A percentile compares a stretch with the other conserved stretches of the same genome.
These are phyloP conservation scores for Hiodon tergisus DNA, from an alignment of 2,113 vertebrate genomes.

Conservation along the genomic window DNA sequence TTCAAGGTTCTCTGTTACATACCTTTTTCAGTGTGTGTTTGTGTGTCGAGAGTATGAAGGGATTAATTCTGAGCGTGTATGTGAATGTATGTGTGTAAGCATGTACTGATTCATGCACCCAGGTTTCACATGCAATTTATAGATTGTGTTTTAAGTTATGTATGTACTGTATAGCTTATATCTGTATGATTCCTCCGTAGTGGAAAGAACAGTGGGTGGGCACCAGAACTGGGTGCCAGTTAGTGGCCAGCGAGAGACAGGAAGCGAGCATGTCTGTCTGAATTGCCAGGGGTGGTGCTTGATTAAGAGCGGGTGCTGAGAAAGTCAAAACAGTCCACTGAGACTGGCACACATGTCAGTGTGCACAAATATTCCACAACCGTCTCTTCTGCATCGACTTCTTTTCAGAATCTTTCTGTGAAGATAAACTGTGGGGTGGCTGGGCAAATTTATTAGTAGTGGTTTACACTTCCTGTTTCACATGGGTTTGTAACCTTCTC, in stretches of 20 bases:
- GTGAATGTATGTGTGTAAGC: not conserved
- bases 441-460: not conserved
- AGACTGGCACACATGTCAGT: slow-evolving; percentile 9
- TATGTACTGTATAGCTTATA: not conserved
- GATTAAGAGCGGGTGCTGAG: slow-evolving; percentile 16
- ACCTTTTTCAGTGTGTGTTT: not conserved
- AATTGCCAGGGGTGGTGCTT: not conserved
- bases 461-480: slow-evolving; percentile 15
- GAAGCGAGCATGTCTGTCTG: slow-evolving; percentile 33
- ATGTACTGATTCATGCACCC: no score
- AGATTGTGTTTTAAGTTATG: not conserved
- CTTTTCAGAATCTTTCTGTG: slow-evolving; percentile 7
- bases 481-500: slow-evolving; percentile 1
- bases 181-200: slow-evolving; percentile 6
- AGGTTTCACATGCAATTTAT: no score
- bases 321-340: slow-evolving; percentile 1
- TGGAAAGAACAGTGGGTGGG: slow-evolving; percentile 57
- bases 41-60: not conserved
- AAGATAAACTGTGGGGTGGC: not conserved
- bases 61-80: slow-evolving; percentile 11
- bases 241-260: slow-evolving; percentile 48
- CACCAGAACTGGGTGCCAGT: slow-evolving; percentile 41
- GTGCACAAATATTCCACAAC: slow-evolving; percentile 19
- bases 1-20: not conserved
- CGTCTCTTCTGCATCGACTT: not conserved